Percentiles rank a stretch among this genome's conserved stretches.
These are phyloP conservation scores for Lasioglossum malachurum DNA, from an alignment of 2,888 invertebrate species.

Conservation along the genomic window DNA sequence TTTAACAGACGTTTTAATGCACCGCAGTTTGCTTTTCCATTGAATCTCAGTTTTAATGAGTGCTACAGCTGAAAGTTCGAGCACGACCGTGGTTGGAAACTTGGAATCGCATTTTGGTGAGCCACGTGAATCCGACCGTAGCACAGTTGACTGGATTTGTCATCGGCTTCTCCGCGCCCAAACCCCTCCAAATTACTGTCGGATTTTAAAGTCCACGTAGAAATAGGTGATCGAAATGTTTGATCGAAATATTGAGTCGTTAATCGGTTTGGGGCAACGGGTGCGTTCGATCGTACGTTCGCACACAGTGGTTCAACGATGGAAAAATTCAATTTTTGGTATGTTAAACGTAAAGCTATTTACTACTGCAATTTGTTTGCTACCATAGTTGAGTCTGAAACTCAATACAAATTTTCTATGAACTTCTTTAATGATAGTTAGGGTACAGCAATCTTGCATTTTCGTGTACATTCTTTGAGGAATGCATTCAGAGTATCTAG, in stretches of 20 bases:
- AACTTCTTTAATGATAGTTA: background rate
- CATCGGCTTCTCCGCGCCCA: background rate
- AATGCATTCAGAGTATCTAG: background rate
- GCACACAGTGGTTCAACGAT: background rate
- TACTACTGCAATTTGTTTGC: too few relatives aligned
- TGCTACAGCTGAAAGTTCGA: background rate
- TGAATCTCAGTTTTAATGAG: constrained; percentile 21
- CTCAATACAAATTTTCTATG: background rate
- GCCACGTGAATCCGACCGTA: background rate
- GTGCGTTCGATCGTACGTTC: background rate
- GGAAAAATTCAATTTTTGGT: background rate
- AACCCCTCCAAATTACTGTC: background rate
- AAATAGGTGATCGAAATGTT: background rate
- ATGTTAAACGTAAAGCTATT: background rate
- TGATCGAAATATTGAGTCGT: background rate
- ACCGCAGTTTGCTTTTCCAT: too few relatives aligned
- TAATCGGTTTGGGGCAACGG: background rate
- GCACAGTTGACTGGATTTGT: background rate
- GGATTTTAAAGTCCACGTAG: background rate
- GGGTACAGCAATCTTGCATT: background rate
- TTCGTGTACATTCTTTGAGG: background rate
- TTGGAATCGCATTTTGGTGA: background rate
- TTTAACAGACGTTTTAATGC: constrained; percentile 9
- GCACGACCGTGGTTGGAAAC: background rate
- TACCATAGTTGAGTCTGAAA: background rate